Percentiles rank a stretch among this genome's conserved stretches.
phyloP scores from a whole-genome alignment of 2,113 vertebrate species.

The Thryonomys swinderianus region DNA sequence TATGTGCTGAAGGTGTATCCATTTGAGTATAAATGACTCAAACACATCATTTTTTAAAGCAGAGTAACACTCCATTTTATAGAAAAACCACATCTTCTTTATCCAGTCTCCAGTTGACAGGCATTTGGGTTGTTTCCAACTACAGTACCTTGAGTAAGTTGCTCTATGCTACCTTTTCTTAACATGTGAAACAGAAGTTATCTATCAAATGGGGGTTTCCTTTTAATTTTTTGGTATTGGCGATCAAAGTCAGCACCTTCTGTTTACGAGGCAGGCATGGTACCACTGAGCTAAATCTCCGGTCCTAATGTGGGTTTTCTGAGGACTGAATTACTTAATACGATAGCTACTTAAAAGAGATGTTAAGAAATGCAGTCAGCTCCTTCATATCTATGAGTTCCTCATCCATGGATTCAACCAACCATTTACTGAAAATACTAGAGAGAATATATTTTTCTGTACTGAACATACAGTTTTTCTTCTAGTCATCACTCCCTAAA shows the following conservation, averaged over 20 bases:
- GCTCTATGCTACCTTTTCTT: background rate
- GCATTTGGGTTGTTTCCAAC: no score
- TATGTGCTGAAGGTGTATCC: no score
- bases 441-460: background rate
- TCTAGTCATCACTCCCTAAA: background rate
- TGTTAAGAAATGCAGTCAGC: background rate
- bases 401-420: background rate
- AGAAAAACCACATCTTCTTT: no score
- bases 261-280: no score
- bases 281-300: no score
- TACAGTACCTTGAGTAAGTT: background rate
- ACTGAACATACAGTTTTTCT: background rate
- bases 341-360: background rate
- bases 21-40: no score
- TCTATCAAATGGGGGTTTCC: background rate
- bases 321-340: background rate
- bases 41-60: no score
- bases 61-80: no score
- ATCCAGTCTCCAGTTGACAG: no score
- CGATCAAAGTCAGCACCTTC: no score
- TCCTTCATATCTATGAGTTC: background rate
- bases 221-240: background rate
- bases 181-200: background rate
- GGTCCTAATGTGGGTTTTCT: background rate
- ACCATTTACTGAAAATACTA: background rate